Evolutionary conservation across 2,113 vertebrate genomes (phyloP), one percentile per base, ranked within the genome.

Genomic region (Mastomys coucha): DNA sequence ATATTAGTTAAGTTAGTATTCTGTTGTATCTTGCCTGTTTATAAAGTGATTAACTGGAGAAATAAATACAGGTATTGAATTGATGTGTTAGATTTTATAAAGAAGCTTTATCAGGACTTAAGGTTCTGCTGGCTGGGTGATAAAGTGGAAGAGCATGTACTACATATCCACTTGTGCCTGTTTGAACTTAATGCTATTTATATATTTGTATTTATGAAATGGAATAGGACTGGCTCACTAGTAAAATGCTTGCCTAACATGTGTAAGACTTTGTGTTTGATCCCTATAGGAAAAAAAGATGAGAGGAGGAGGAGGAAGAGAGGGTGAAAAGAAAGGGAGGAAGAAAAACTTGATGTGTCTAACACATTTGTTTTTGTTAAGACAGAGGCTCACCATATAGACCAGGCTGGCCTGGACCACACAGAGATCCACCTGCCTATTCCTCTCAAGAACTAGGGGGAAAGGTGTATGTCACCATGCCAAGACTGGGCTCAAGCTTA

Each of bases 1-100:
- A 84, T 81, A 93, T 36, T 91, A 78, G n/a, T 53, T 91, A 73
- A 96, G 78, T 58, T 56, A 96, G 73, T 58, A 53, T 36, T 80
- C 31, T 56, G 72, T 94, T 69, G 26, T 92, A 33, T 36, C 95
- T 94, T 90, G 58, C 49, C 51, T 80, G n/a, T 53, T 89, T 67
- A 5, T 77, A 28, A 92, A 92, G 96, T 76, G 51, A 72, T 63
- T 82, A 58, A 56, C 36, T 12, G 16, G 36, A 58, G 33, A 20
- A 81, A 67, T 67, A 67, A 58, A 81, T n/a, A n/a, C 33, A 81
- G 80, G 53, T 39, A 58, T 58, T 39, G 20, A 1, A 82, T 39
- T 82, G 36, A 82, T 82, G 13, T 39, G 36, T 39, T 82, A 26
- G 20, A 39, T 82, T 82, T 58, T 82, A 58, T 82, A 82, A 6